Conservation (phyloP, 2,888 invertebrate genomes). For the Drosophila pseudotalamancana region DNA sequence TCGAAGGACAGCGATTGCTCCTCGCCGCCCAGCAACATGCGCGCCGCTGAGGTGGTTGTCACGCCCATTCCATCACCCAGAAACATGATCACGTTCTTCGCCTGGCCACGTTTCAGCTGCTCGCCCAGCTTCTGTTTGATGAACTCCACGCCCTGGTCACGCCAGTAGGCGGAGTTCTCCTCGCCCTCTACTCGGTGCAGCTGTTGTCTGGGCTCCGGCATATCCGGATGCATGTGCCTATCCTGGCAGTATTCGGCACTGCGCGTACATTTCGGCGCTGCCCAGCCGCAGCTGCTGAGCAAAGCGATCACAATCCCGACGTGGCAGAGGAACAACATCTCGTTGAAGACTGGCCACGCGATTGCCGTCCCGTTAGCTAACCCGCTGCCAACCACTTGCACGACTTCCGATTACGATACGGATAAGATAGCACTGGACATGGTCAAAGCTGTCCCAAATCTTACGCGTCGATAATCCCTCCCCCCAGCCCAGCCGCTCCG, state of each 20-base stretch:
- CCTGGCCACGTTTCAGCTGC: constrained; percentile 84
- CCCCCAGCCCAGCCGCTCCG: not conserved
- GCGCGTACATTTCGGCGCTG: constrained; percentile 68
- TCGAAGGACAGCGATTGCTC: constrained; percentile 90
- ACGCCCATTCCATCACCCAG: constrained; percentile 96
- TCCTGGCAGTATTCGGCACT: constrained; percentile 76
- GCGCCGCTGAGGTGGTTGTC: constrained; percentile 91
- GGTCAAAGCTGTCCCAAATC: constrained; percentile 38
- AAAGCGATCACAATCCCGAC: constrained; percentile 37
- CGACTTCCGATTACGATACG: constrained; percentile 30
- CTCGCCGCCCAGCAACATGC: constrained; percentile 91
- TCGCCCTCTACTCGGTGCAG: constrained; percentile 55
- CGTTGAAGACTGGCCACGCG: constrained; percentile 43
- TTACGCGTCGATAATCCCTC: constrained; percentile 41
- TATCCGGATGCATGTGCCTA: constrained; percentile 78
- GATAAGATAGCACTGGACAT: constrained; percentile 64
- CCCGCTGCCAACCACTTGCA: not conserved
- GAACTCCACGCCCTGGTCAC: constrained; percentile 64
- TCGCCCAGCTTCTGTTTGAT: constrained; percentile 77
- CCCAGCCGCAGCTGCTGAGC: constrained; percentile 32
- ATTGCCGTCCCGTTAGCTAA: not conserved
- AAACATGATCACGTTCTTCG: constrained; percentile 92
- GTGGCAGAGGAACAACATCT: constrained; percentile 57
- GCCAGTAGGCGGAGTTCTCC: constrained; percentile 76
- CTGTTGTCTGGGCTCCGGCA: constrained; percentile 39